phyloP scores from a whole-genome alignment of 37 sponge, comb jelly and placozoan species.

The Aplysina aerophoba region DNA sequence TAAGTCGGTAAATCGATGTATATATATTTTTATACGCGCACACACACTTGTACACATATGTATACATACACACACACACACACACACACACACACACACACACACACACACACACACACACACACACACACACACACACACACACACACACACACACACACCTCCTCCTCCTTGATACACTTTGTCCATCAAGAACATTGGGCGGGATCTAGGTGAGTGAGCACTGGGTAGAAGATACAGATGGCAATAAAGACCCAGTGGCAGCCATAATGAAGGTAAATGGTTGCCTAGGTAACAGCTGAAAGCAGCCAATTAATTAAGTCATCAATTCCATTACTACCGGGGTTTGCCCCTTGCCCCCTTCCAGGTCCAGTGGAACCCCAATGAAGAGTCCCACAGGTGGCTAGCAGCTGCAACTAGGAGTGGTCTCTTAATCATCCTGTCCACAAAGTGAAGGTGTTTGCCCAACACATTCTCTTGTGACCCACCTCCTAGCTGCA shows the following conservation, averaged over 20 bases:
- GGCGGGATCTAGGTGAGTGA: too few relatives aligned
- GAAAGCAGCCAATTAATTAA: too few relatives aligned
- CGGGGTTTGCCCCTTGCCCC: not conserved
- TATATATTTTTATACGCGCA: too few relatives aligned
- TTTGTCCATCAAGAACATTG: too few relatives aligned
- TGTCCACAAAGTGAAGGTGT: not conserved
- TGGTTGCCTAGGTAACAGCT: not conserved
- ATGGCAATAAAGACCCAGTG: not conserved
- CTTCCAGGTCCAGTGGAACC: constrained; percentile 10
- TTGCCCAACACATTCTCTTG: too few relatives aligned
- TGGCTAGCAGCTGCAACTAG: constrained; percentile 20
- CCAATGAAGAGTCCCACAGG: not conserved
- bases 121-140: not conserved
- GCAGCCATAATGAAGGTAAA: constrained; percentile 3
- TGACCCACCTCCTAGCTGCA: too few relatives aligned
- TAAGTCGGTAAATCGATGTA: too few relatives aligned
- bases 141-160: not conserved
- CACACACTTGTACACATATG: too few relatives aligned
- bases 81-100: not conserved
- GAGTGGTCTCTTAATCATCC: not conserved
- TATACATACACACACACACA: not conserved
- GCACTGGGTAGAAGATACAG: too few relatives aligned
- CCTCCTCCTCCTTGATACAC: too few relatives aligned
- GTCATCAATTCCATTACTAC: too few relatives aligned
- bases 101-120: not conserved